phyloP scores from a whole-genome alignment of 2,888 invertebrate genomes.

The Gymnocheta viridis region DNA sequence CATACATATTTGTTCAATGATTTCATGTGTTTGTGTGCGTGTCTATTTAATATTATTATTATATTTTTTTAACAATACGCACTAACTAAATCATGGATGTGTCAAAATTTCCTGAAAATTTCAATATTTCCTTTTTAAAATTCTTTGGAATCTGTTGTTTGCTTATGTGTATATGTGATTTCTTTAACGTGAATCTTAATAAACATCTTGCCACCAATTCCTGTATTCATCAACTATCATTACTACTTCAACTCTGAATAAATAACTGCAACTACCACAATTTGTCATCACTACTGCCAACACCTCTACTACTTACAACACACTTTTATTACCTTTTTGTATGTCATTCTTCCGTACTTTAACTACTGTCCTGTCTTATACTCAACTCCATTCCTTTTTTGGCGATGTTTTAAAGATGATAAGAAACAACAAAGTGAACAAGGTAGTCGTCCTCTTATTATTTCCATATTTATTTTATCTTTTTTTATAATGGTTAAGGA shows the following conservation, averaged over 20 bases:
- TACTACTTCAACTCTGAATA: slow-evolving; percentile 3
- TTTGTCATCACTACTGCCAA: slow-evolving; percentile 48
- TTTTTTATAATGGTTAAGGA: slow-evolving; percentile 40
- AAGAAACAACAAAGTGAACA: slow-evolving; percentile 78
- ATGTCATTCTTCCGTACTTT: slow-evolving; percentile 60
- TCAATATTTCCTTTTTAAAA: background rate
- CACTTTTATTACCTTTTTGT: slow-evolving; percentile 50
- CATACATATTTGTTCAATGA: slow-evolving; percentile 29
- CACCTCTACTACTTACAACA: slow-evolving; percentile 48
- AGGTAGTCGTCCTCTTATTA: slow-evolving; percentile 75
- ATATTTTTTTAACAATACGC: slow-evolving; percentile 24
- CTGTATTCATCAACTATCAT: slow-evolving; percentile 32
- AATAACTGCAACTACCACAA: slow-evolving; percentile 19
- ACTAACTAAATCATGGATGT: slow-evolving; percentile 40
- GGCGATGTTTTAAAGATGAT: slow-evolving; percentile 75
- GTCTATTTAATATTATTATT: background rate
- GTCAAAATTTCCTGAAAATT: slow-evolving; percentile 51
- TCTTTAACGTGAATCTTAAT: slow-evolving; percentile 53
- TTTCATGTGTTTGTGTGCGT: slow-evolving; percentile 37
- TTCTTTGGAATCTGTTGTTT: slow-evolving; percentile 20
- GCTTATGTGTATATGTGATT: slow-evolving; percentile 58
- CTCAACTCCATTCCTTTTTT: slow-evolving; percentile 54
- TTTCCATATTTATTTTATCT: slow-evolving; percentile 17
- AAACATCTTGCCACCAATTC: slow-evolving; percentile 19
- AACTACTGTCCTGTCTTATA: slow-evolving; percentile 67